These are phyloP conservation scores for Chunga burmeisteri DNA, from an alignment of 2,113 vertebrate species.

Conservation along the genomic window DNA sequence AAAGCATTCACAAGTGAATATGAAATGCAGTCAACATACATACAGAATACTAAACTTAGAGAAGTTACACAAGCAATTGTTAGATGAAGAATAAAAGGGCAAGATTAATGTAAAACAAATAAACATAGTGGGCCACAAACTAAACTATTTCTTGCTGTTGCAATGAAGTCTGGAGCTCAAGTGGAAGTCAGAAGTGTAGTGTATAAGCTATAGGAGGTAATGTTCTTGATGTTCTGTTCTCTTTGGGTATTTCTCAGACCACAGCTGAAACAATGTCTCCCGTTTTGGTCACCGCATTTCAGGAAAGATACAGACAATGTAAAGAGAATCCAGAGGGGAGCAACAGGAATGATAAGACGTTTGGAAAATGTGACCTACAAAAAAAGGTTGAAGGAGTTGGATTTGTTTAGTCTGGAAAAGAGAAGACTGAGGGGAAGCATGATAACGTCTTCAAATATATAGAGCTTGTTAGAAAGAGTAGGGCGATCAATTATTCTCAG, in stretches of 20 bases:
- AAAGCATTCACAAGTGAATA: neutral
- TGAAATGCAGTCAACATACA: neutral
- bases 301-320: conserved; percentile 7
- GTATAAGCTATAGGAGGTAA: neutral
- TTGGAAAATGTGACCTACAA: conserved; percentile 47
- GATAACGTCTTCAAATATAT: conserved; percentile 58
- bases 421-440: conserved; percentile 11
- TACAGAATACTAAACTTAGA: neutral
- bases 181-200: neutral
- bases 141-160: neutral
- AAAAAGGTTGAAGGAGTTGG: conserved; percentile 41
- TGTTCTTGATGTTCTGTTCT: neutral
- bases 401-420: conserved; percentile 67
- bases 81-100: neutral
- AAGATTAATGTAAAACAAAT: neutral
- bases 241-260: neutral
- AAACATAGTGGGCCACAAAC: neutral
- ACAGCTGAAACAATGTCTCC: neutral
- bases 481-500: neutral
- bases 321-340: conserved; percentile 34
- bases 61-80: neutral
- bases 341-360: conserved; percentile 25
- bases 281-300: neutral
- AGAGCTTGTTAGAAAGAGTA: conserved; percentile 5
- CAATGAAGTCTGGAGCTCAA: neutral